Evolutionary conservation across 2,888 invertebrate genomes (phyloP), one percentile per base, ranked within the genome.

Genomic region (Brachyptera putata): DNA sequence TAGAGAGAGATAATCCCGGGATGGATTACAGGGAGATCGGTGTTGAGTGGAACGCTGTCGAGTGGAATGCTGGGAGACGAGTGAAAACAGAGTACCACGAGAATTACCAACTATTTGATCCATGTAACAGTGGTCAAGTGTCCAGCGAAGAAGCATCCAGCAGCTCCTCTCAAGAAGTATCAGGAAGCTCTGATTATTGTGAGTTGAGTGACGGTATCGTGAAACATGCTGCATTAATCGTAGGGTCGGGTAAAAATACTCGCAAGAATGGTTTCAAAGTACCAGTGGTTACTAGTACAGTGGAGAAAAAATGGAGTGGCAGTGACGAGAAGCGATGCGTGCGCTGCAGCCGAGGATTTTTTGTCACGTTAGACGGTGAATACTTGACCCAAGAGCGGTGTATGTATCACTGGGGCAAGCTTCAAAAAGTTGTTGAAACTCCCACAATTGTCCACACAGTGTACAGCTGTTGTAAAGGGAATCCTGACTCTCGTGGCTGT

Each of bases 401-500:
- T 75, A 71, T 79, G 16, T 91, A 92, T 73, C 98, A 99, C 73
- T 92, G 90, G 87, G 96, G 95, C 21, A 88, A 89, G 68, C 75
- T 87, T n/a, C 81, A 79, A 71, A 73, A 61, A 7, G 61, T 60
- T 36, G 58, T 63, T 43, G 24, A 4, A 7, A 21, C 57, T 16
- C 43, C 41, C 1, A 43, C 25, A 41, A 11, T 48, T 16, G 55
- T 58, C 18, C 62, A 57, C 24, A 63, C 61, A 21, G 68, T 67
- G 13, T 87, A 84, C 73, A 76, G 80, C 7, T 91, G 91, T 69
- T 91, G 91, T 70, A 75, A 77, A 7, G 75, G 73, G 14, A 70
- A 74, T 1, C 70, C 75, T 18, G 75, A 77, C 7, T 74, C 83
- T 0, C 72, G 74, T 43, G 91, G 91, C 0, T 93, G 91, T 74